These are phyloP conservation scores for Orestias chungarensis DNA, from an alignment of 2,797 vertebrate genomes.

Conservation along the genomic window DNA sequence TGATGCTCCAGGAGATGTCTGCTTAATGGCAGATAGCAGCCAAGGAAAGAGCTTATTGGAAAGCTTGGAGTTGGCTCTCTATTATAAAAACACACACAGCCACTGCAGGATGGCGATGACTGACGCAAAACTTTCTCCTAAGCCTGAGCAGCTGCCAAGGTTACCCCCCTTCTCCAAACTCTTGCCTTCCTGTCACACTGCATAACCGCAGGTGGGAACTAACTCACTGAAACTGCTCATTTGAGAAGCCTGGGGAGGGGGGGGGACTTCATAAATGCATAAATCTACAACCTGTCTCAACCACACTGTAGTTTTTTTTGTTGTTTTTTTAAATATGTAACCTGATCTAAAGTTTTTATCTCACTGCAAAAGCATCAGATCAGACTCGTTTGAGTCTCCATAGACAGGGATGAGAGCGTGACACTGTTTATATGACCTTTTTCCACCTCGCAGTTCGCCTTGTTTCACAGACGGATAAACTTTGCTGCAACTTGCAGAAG, in stretches of 20 bases:
- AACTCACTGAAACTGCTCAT: constrained; percentile 40
- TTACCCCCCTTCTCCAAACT: constrained; percentile 43
- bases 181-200: constrained; percentile 38
- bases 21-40: constrained; percentile 69
- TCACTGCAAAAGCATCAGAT: not conserved
- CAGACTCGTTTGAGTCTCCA: not conserved
- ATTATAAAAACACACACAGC: constrained; percentile 55
- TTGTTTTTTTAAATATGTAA: constrained; percentile 11
- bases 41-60: constrained; percentile 61
- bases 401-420: not conserved
- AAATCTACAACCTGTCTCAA: constrained; percentile 34
- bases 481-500: not conserved
- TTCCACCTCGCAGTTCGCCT: not conserved
- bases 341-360: not conserved
- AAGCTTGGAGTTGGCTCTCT: constrained; percentile 56
- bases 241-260: constrained; percentile 41
- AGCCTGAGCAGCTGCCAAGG: constrained; percentile 59
- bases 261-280: constrained; percentile 53
- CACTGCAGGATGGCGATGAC: constrained; percentile 66
- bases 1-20: constrained; percentile 59
- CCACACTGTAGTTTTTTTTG: not conserved
- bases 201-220: constrained; percentile 35
- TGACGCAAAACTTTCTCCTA: constrained; percentile 48
- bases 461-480: not conserved
- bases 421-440: not conserved